Base-by-base conservation (phyloP, 2,113 vertebrate species). In the Mungos mungo region DNA sequence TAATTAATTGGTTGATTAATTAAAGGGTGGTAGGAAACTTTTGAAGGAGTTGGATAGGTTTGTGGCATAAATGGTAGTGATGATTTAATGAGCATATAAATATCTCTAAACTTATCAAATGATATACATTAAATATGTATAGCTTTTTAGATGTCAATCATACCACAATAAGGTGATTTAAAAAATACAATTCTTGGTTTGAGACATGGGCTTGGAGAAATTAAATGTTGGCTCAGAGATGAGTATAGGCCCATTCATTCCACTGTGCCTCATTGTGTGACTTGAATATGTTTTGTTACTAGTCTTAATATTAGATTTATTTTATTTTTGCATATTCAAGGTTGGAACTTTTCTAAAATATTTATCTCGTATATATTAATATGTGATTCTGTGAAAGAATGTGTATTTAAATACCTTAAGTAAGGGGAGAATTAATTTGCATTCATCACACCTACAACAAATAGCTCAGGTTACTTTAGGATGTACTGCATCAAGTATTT, bases 321-420 rank as follows among this genome's bases (percentile, higher is more conserved):
- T 91, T 90, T 77, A 84, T 33, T 95, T 93, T 96, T 90, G 21
- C 19, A 52, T 71, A 60, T 29, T 71, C 72, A 19, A 96, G 3
- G n/a, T 90, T 72, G 90, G 54, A 94, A 66, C 23, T 94, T 95
- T 96, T 95, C 35, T 76, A 93, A 88, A 9, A 91, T 45, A 79
- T 60, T 94, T 77, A 94, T 87, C 5, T 96, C 83, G 11, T 90
- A 66, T 90, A 50, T 92, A 90, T 81, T n/a, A 81, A 47, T 83
- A 45, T 80, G 41, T 93, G 76, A 87, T 80, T 95, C 93, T 88
- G n/a, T 94, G 80, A 87, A 92, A 52, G 11, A 84, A 35, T 77
- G 31, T 60, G 7, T 18, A n/a, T 16, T 68, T 93, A 93, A 90
- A 88, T 84, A 94, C 3, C 23, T 57, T 11, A 27, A 95, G 13